A percentile compares a stretch with the other conserved stretches of the same genome.
Conservation (phyloP, 1,140 invertebrate genomes). For the Ylistrum balloti region DNA sequence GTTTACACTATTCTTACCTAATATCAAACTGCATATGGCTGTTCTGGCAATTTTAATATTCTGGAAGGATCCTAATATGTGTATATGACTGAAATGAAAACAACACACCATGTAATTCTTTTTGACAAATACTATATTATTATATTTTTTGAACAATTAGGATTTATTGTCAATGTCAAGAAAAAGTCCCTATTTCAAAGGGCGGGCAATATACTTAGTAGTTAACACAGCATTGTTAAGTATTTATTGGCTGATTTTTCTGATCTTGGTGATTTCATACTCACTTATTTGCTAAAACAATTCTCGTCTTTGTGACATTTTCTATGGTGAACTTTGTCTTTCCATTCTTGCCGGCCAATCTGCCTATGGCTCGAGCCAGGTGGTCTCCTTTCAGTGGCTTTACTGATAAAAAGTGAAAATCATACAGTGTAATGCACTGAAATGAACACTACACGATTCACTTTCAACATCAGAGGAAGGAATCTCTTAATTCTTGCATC, state of each 20-base stretch:
- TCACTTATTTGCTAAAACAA: constrained; percentile 95
- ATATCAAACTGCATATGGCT: constrained; percentile 98
- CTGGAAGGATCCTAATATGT: constrained; percentile 98
- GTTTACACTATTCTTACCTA: constrained; percentile 86
- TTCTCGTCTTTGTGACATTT: constrained; percentile 99
- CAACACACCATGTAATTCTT: background rate
- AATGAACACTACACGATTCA: no score
- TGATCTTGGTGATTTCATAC: no score
- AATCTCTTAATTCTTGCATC: no score
- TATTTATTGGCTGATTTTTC: no score
- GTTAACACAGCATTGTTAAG: no score
- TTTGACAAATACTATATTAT: background rate
- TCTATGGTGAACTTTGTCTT: constrained; percentile 99
- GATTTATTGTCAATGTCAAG: no score
- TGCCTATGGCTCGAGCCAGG: constrained; percentile 95
- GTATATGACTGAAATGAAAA: constrained; percentile 89
- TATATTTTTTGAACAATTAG: no score
- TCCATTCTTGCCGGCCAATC: constrained; percentile 98
- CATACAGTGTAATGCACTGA: no score
- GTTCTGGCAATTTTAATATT: constrained; percentile 97
- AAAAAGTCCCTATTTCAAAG: no score
- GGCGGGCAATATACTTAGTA: no score
- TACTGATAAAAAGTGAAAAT: constrained; percentile 84
- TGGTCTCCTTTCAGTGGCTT: constrained; percentile 98
- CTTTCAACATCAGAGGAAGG: no score